These are phyloP conservation scores for Lasioglossum leucozonium DNA, from an alignment of 2,888 invertebrate genomes.

Conservation along the genomic window DNA sequence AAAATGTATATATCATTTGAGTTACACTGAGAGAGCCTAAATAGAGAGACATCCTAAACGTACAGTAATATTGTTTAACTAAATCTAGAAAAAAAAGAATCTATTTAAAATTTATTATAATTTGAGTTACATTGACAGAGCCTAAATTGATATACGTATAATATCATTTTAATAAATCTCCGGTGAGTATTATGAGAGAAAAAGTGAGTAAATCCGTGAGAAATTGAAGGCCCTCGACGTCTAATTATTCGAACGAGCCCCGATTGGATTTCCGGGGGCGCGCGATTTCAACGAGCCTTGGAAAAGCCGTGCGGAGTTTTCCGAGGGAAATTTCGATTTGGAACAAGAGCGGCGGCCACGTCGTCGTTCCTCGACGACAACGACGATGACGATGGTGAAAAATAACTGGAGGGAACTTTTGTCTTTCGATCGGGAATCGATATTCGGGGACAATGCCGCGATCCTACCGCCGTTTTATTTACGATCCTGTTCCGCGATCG, in stretches of 20 bases:
- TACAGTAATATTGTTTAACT: background rate
- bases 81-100: background rate
- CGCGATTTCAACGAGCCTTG: background rate
- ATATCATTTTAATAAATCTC: background rate
- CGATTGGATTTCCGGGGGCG: slow-evolving; percentile 1
- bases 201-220: background rate
- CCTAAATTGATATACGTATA: no score
- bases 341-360: background rate
- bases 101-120: no score
- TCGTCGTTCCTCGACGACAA: background rate
- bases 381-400: background rate
- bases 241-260: slow-evolving; percentile 7
- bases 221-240: background rate
- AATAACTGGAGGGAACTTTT: slow-evolving; percentile 1
- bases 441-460: slow-evolving; percentile 32
- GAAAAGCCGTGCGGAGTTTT: background rate
- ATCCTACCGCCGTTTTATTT: slow-evolving; percentile 45
- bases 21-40: background rate
- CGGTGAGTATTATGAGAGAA: background rate
- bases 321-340: background rate
- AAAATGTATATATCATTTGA: no score
- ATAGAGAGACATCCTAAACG: no score
- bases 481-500: slow-evolving; percentile 43
- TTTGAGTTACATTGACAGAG: background rate
- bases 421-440: slow-evolving; percentile 34